phyloP scores from a whole-genome alignment of 2,797 vertebrate species.

The Gymnopithys bicolor region DNA sequence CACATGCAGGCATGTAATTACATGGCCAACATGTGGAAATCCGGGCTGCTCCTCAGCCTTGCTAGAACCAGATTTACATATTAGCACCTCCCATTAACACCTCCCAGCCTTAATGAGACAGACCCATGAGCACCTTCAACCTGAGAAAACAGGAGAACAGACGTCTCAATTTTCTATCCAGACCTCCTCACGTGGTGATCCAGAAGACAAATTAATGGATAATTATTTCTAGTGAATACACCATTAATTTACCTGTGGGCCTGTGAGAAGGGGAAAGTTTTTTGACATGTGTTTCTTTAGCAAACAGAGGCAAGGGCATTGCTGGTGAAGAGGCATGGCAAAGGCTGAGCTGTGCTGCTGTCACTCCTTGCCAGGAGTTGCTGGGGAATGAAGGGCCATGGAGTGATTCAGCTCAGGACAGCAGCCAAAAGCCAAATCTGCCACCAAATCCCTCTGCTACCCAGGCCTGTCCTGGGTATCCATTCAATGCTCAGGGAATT shows the following conservation, averaged over 20 bases:
- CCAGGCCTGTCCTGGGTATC: background rate
- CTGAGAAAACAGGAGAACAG: background rate
- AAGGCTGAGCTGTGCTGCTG: background rate
- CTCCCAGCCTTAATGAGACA: background rate
- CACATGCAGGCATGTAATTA: background rate
- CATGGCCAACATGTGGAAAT: background rate
- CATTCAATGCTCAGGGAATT: background rate
- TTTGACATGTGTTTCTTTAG: background rate
- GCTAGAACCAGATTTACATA: background rate
- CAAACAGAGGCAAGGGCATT: background rate
- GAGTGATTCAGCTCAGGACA: conserved; percentile 4
- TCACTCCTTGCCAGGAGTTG: background rate
- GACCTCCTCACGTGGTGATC: background rate
- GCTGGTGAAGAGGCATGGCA: background rate
- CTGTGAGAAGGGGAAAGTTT: background rate
- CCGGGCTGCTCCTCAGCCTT: background rate
- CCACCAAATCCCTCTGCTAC: background rate
- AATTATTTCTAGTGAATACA: background rate
- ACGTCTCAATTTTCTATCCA: background rate
- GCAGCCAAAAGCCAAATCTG: background rate
- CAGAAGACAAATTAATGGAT: background rate
- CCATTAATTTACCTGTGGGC: background rate
- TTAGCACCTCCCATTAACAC: conserved; percentile 20
- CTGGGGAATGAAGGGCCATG: background rate
- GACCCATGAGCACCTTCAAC: background rate